These are phyloP conservation scores for Bimastos eiseni DNA, from an alignment of 2,888 invertebrate species.

Conservation along the genomic window DNA sequence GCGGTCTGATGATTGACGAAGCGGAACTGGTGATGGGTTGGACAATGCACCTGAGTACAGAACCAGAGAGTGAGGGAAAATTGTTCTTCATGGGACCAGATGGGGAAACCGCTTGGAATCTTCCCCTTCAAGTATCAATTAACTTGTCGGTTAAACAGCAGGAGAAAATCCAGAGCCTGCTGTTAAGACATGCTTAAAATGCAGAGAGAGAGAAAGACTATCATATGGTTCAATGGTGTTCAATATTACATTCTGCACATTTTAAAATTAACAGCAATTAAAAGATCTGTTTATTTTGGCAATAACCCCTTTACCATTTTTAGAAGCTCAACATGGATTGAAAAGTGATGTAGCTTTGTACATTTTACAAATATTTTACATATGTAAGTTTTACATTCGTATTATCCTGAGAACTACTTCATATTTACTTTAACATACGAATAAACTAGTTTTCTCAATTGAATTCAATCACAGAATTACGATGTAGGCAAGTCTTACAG, in stretches of 20 bases:
- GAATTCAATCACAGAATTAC: background rate
- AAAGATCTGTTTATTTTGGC: no score
- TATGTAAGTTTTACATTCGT: background rate
- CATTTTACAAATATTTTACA: no score
- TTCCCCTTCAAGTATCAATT: constrained; percentile 33
- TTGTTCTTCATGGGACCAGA: constrained; percentile 39
- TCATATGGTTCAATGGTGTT: background rate
- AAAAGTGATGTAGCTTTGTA: no score
- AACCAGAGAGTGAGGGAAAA: constrained; percentile 29
- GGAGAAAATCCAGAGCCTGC: constrained; percentile 29
- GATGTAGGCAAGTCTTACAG: background rate
- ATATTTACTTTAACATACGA: background rate
- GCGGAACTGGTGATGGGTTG: constrained; percentile 36
- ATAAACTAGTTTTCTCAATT: background rate
- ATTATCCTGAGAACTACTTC: background rate
- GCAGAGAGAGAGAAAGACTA: background rate
- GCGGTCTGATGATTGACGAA: constrained; percentile 37
- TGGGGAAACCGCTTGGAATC: constrained; percentile 37
- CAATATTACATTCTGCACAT: background rate
- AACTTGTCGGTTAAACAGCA: constrained; percentile 32
- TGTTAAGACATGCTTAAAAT: background rate
- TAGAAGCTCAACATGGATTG: background rate
- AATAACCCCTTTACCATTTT: background rate
- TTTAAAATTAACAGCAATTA: background rate
- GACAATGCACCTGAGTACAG: constrained; percentile 39